Conservation (phyloP, 2,888 invertebrate genomes). For the Drosophila longiperda region DNA sequence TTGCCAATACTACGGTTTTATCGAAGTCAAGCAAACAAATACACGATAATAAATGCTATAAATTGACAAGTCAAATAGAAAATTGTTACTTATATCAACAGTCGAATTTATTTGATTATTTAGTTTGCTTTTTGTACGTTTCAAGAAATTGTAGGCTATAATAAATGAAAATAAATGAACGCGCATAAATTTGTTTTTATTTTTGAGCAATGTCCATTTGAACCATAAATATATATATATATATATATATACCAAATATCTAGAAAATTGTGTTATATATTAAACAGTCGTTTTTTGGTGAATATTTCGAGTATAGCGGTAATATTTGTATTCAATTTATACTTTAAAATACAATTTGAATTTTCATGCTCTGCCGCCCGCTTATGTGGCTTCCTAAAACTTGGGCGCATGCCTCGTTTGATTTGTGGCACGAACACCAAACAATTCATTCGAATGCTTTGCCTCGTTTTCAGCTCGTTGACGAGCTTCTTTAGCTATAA, state of each 20-base stretch:
- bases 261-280: neutral
- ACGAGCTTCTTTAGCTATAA: slow-evolving; percentile 6
- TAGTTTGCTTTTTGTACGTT: neutral
- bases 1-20: slow-evolving; percentile 5
- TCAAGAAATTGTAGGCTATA: neutral
- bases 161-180: neutral
- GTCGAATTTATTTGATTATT: neutral
- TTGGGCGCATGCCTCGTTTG: slow-evolving; percentile 7
- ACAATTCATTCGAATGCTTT: neutral
- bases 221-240: neutral
- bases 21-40: neutral
- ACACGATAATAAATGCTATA: slow-evolving; percentile 1
- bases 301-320: neutral
- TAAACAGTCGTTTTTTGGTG: neutral
- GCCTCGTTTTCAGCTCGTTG: slow-evolving; percentile 2
- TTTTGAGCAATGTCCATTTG: neutral
- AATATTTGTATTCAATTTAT: neutral
- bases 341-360: slow-evolving; percentile 1
- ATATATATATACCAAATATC: neutral
- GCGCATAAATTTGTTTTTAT: neutral
- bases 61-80: slow-evolving; percentile 1
- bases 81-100: neutral
- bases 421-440: slow-evolving; percentile 21
- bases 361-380: slow-evolving; percentile 16
- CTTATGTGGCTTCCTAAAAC: slow-evolving; percentile 8